These are phyloP conservation scores for Patella pellucida DNA, from an alignment of 2,888 invertebrate genomes.

Conservation along the genomic window DNA sequence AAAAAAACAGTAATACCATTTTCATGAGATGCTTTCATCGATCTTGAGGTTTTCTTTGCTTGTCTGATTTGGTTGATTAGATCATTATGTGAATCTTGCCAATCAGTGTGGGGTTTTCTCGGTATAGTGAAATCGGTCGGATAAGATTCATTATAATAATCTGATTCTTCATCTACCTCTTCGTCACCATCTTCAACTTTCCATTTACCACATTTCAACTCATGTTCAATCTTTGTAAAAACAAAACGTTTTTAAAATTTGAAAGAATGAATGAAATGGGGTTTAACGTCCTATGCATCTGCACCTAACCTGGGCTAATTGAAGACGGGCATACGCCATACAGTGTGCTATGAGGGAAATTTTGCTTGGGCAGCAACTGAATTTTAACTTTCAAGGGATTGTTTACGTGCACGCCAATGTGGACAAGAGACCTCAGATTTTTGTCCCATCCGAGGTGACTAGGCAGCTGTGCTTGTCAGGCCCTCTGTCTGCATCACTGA, in stretches of 20 bases:
- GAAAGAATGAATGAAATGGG: too few species aligned
- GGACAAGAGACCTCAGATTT: too few species aligned
- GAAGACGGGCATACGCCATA: too few species aligned
- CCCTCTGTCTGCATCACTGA: too few species aligned
- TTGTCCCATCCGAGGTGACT: too few species aligned
- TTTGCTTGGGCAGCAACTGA: too few species aligned
- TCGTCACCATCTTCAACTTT: background rate
- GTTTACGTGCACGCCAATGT: too few species aligned
- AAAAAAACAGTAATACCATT: background rate
- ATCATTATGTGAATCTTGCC: background rate
- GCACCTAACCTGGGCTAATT: too few species aligned
- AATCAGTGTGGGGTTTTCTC: background rate
- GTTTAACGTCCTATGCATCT: too few species aligned
- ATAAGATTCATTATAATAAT: background rate
- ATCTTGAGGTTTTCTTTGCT: background rate
- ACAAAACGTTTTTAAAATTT: background rate
- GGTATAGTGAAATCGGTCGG: background rate
- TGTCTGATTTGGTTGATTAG: background rate
- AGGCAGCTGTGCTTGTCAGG: too few species aligned
- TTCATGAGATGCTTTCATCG: background rate
- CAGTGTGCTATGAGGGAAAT: too few species aligned
- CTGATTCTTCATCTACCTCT: background rate
- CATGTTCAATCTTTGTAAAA: background rate
- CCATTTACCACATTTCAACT: background rate
- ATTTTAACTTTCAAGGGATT: too few species aligned